phyloP scores from a whole-genome alignment of 1,140 invertebrate species.

The Hesperophylax magnus region DNA sequence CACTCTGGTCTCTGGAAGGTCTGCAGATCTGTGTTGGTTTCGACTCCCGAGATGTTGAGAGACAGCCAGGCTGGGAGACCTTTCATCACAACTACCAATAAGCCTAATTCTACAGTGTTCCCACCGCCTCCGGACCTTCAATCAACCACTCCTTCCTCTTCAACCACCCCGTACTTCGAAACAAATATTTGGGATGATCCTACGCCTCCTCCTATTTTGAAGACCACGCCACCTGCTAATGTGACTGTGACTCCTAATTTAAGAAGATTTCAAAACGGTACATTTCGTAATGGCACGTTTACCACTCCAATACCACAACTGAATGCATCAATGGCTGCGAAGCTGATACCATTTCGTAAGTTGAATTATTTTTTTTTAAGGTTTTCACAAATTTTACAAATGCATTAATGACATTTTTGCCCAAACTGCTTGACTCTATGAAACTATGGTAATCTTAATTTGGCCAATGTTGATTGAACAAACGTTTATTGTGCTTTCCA shows the following conservation, averaged over 20 bases:
- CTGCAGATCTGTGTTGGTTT: conserved; percentile 68
- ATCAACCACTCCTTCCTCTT: background rate
- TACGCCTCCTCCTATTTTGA: background rate
- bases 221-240: background rate
- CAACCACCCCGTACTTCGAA: background rate
- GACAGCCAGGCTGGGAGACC: conserved; percentile 40
- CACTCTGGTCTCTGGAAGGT: conserved; percentile 80
- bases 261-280: background rate
- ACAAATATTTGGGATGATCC: background rate
- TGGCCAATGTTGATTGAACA: too few relatives aligned
- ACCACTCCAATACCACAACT: conserved; percentile 13
- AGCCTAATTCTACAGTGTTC: background rate
- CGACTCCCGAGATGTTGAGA: conserved; percentile 55
- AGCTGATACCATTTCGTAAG: conserved; percentile 49
- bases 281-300: too few relatives aligned
- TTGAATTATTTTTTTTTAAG: background rate
- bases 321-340: conserved; percentile 40
- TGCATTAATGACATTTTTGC: too few relatives aligned
- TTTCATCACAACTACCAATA: conserved; percentile 13
- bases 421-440: too few relatives aligned
- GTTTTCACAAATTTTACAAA: too few relatives aligned
- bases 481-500: too few relatives aligned
- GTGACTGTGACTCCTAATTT: background rate
- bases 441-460: too few relatives aligned
- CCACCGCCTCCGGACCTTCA: conserved; percentile 24